Evolutionary conservation across 2,113 vertebrate genomes (phyloP).

Genomic region (Nerophis ophidion): DNA sequence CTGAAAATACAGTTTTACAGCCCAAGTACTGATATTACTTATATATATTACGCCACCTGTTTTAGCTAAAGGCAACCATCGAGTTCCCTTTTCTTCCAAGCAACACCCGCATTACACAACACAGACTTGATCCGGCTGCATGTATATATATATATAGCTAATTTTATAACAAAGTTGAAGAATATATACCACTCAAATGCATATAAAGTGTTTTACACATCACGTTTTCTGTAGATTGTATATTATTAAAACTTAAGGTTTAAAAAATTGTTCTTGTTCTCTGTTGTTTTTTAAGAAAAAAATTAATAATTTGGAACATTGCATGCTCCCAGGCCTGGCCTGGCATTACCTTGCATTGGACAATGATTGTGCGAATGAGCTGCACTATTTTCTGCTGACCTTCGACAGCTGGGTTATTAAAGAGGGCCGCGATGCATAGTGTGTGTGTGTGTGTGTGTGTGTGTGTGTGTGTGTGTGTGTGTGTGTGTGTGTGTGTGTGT

Average conservation of each 20-base stretch:
- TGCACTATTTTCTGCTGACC: constrained; percentile 1
- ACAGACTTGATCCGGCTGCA: too few species aligned
- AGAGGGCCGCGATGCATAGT: constrained; percentile 27
- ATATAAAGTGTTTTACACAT: constrained; percentile 42
- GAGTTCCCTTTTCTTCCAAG: too few species aligned
- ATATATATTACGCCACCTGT: too few species aligned
- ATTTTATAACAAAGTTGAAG: constrained; percentile 10
- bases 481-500: too few species aligned
- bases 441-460: constrained; percentile 1
- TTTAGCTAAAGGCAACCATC: too few species aligned
- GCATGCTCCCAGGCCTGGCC: constrained; percentile 2
- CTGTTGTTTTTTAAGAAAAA: too few species aligned
- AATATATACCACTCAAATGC: constrained; percentile 24
- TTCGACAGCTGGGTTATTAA: constrained; percentile 22
- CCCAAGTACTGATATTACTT: neutral
- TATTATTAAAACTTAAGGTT: neutral
- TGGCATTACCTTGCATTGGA: constrained; percentile 6
- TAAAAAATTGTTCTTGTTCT: neutral
- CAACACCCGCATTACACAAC: too few species aligned
- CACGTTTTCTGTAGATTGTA: constrained; percentile 7
- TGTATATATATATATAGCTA: too few species aligned
- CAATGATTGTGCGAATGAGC: constrained; percentile 13
- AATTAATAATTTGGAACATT: neutral
- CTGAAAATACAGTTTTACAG: constrained; percentile 10
- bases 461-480: too few species aligned